A percentile compares a stretch with the other conserved stretches of the same genome.
Evolutionary conservation across 2,113 vertebrate genomes (phyloP).

Genomic region (mouse (Mus musculus)): DNA sequence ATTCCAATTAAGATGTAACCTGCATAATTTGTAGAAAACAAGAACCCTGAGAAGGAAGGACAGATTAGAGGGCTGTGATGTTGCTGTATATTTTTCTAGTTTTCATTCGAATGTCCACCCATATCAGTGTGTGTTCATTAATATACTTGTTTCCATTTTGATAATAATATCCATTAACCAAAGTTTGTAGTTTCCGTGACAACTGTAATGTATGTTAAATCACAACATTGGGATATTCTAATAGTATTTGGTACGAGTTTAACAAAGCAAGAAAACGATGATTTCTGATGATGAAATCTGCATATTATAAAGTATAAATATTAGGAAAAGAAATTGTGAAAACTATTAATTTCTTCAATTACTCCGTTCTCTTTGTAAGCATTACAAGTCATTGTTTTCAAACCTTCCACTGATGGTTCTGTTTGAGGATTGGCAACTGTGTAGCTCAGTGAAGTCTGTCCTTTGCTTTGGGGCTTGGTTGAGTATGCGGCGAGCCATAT

Average conservation of each 20-base stretch:
- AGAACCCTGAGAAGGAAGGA: slow-evolving; percentile 44
- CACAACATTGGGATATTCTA: neutral
- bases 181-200: slow-evolving; percentile 32
- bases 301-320: slow-evolving; percentile 30
- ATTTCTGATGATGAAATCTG: slow-evolving; percentile 48
- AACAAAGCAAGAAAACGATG: neutral
- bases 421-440: slow-evolving; percentile 14
- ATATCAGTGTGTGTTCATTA: slow-evolving; percentile 11
- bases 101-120: slow-evolving; percentile 36
- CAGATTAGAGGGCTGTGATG: slow-evolving; percentile 7
- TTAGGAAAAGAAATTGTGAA: slow-evolving; percentile 53
- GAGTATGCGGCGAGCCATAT: slow-evolving; percentile 8
- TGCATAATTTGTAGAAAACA: slow-evolving; percentile 47
- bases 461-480: slow-evolving; percentile 37
- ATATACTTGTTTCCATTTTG: neutral
- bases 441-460: neutral
- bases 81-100: neutral
- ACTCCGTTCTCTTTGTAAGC: neutral
- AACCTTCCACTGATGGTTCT: slow-evolving; percentile 5
- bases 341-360: neutral
- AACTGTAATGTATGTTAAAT: slow-evolving; percentile 19
- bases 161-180: neutral
- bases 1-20: slow-evolving; percentile 18
- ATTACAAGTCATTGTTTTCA: neutral
- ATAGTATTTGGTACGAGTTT: neutral